Base-by-base conservation (phyloP, 2,888 invertebrate species). In the Leucophora obtusa region DNA sequence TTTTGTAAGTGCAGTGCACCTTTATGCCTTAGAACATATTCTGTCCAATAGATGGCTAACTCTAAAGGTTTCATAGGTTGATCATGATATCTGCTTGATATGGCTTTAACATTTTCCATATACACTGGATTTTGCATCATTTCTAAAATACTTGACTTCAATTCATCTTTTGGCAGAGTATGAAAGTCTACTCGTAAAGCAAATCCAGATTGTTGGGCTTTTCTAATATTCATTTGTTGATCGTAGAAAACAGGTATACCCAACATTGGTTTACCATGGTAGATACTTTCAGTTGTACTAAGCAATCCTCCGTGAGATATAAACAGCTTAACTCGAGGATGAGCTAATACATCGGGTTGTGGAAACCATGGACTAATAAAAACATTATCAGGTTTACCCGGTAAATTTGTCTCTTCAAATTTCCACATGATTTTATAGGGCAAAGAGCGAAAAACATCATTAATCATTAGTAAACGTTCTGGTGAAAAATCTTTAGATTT, bases 261-360 rank as follows among this genome's bases (percentile, higher is more conserved):
- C 10, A 91, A 77, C 4, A 91, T 83, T 0, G 91, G 91, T 4
- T 91, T 90, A 2, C 88, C 91, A 73, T 88, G 87, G 83, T 88
- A 88, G n/a, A 90, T 85, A 0, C 91, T 89, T 83, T 92, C 92
- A 18, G 90, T 90, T 4, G 90, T 88, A 60, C 92, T 91, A 18
- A 92, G 86, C 14, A 92, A 87, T 0, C 92, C 92, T 0, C 92
- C 92, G 83, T 93, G 92, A 0, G 91, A 92, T 54, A 93, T 91
- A 71, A 92, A 92, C 0, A 91, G 86, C 33, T 89, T 89, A 0
- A 91, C 88, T 28, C 91, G 91, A 0, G 89, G 88, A 85, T 92
- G 91, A n/a, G 89, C 90, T 21, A 90, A 74, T 6, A 91, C 85
- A 66, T 90, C 90, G 1, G 86, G 78, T 75, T 91, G 91, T 6